Evolutionary conservation across 1,140 invertebrate genomes (phyloP), one percentile per base, ranked within the genome.

Genomic region (Drosophila sucinea): DNA sequence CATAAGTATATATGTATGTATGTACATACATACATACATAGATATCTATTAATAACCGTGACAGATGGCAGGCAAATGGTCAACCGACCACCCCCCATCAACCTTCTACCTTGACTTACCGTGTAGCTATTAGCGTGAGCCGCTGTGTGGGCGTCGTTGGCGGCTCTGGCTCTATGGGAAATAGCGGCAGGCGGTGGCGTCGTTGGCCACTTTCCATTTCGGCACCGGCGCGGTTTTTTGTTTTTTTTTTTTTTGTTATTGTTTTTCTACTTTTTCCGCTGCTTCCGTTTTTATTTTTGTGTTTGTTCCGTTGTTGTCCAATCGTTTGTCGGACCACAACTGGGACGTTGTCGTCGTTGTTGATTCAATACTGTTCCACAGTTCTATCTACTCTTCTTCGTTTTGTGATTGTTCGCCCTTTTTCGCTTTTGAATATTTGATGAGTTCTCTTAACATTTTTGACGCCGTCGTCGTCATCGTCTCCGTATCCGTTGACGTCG

Each of bases 131-230:
- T 33, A 73, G 58, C 27, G 84, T 79, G 5, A 89, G 68, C 33
- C 74, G 73, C 68, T 81, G 79, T 40, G 79, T 91, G 56, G 75
- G 66, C 70, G 82, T 73, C 29, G 70, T 57, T 51, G 73, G 74
- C 56, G 76, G 69, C 75, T 81, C 78, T 4, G 90, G 75, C 65
- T 91, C 90, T 33, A 91, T 87, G 68, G 90, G 90, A 76, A 91
- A 91, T 62, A 91, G 72, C 40, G 90, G 90, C 57, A 79, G 80
- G 58, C 90, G 85, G 58, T 85, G 85, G 23, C 70, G 69, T 63
- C 75, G 70, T 74, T 77, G 51, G 35, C 60, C 44, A 71, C 65
- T 71, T 33, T 44, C 57, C 65, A 35, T 51, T 70, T 27, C 51
- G 32, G 8, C 41, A 55, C 51, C 38, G 27, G 38, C 44, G 64